These are phyloP conservation scores for Vanessa tameamea DNA, from an alignment of 1,140 invertebrate species.

Conservation along the genomic window DNA sequence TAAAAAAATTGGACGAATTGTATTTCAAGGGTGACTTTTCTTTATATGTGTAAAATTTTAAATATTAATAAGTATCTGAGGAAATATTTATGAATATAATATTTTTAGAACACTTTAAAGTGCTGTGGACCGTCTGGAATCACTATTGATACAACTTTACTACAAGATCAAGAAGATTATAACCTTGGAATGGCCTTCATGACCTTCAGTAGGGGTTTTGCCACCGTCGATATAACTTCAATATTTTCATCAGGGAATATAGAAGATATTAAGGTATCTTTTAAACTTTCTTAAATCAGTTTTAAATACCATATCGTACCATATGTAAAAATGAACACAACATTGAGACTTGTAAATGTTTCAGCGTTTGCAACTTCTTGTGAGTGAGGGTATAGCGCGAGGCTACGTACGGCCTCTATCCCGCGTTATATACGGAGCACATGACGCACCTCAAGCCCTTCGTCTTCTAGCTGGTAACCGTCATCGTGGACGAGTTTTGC, in stretches of 20 bases:
- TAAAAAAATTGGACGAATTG: too few species aligned
- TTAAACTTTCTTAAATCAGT: not conserved
- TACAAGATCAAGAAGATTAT: conserved; percentile 39
- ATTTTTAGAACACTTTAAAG: conserved; percentile 39
- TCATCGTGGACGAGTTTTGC: conserved; percentile 47
- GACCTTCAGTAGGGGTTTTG: conserved; percentile 31
- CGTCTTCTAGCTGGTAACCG: conserved; percentile 38
- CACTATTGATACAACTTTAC: conserved; percentile 38
- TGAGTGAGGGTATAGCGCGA: conserved; percentile 53
- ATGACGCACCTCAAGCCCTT: conserved; percentile 44
- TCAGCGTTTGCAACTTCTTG: conserved; percentile 46
- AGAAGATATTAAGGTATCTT: conserved; percentile 38
- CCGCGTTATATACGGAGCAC: conserved; percentile 44
- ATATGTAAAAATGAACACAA: not conserved
- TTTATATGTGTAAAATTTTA: too few species aligned
- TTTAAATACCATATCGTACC: not conserved
- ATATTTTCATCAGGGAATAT: conserved; percentile 39
- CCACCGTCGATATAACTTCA: conserved; percentile 41
- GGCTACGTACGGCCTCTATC: conserved; percentile 58
- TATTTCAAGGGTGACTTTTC: too few species aligned
- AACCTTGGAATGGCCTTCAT: conserved; percentile 45
- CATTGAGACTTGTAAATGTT: not conserved
- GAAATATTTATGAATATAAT: not conserved
- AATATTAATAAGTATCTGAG: not conserved
- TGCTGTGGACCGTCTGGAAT: conserved; percentile 40